Evolutionary conservation across 2,888 invertebrate genomes (phyloP), one percentile per base, ranked within the genome.

Genomic region (Drosophila seclusa): DNA sequence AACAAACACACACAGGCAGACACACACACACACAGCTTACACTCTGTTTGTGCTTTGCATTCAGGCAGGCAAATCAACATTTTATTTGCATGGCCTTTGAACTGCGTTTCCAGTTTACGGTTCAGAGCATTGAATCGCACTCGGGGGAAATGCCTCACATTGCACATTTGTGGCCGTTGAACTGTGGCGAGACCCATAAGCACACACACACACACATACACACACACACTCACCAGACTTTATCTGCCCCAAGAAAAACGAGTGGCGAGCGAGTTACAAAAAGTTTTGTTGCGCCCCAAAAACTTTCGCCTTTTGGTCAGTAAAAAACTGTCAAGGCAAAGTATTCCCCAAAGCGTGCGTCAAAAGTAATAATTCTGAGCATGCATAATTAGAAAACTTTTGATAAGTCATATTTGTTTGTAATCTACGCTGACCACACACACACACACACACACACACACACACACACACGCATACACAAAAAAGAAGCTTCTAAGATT

Each of bases 351-450:
- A 50, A 6, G 68, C 13, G 4, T 45, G 11, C 40, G 32, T 67
- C 31, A 13, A 49, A 68, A 66, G 81, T 67, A 74, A 74, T 83
- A 82, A 77, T 89, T 87, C 87, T 77, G 82, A 68, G 68, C 73
- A 81, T 81, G 88, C 83, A 89, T 87, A 87, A 87, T 87, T 87
- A 89, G 78, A 85, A 87, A 87, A 87, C 71, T 87, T 89, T 65
- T 49, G 70, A 73, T 72, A 87, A 89, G 82, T 85, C 89, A 89
- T 84, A 81, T 76, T 75, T 71, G 80, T 70, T 58, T 64, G 58
- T 63, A 58, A 63, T 63, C 52, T 54, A 18, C 45, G 31, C 67
- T 77, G 79, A 82, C 80, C 81, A 71, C 52, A 42, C 42, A 42
- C 5, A n/a, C 21, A 11, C 11, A 18, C 21, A 21, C 5, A 4